phyloP scores from a whole-genome alignment of 2,113 vertebrate genomes.

The Patagioenas fasciata region DNA sequence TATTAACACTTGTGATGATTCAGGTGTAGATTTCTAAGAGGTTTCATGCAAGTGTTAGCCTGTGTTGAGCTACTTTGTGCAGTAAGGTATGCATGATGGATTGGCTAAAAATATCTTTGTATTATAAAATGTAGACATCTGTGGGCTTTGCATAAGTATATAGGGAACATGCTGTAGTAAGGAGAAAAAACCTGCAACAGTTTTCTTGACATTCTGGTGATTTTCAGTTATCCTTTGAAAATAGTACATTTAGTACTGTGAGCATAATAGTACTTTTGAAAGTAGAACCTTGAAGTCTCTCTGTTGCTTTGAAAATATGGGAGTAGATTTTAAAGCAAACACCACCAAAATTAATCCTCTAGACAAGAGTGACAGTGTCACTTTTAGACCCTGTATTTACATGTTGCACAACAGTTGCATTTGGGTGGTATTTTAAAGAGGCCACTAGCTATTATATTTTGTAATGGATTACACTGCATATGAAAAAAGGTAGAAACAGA shows the following conservation, averaged over 20 bases:
- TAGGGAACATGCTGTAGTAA: background rate
- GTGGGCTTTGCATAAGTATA: background rate
- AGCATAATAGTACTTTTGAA: background rate
- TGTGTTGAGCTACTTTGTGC: background rate
- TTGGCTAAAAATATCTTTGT: background rate
- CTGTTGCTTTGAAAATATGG: background rate
- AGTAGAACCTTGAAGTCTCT: background rate
- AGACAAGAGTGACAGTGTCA: background rate
- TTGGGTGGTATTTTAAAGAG: background rate
- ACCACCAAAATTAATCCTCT: background rate
- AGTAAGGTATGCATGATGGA: background rate
- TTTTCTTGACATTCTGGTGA: background rate
- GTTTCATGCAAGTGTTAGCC: background rate
- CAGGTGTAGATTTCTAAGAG: background rate
- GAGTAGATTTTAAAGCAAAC: background rate
- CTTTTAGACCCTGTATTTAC: background rate
- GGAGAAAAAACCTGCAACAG: background rate
- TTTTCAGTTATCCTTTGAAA: background rate
- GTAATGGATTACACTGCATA: background rate
- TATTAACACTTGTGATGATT: background rate
- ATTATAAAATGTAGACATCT: background rate
- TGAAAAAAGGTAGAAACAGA: background rate
- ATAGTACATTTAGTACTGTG: background rate
- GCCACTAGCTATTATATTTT: background rate
- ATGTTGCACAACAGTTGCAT: background rate